phyloP scores from a whole-genome alignment of 2,797 vertebrate species.

The Acanthornis magna region DNA sequence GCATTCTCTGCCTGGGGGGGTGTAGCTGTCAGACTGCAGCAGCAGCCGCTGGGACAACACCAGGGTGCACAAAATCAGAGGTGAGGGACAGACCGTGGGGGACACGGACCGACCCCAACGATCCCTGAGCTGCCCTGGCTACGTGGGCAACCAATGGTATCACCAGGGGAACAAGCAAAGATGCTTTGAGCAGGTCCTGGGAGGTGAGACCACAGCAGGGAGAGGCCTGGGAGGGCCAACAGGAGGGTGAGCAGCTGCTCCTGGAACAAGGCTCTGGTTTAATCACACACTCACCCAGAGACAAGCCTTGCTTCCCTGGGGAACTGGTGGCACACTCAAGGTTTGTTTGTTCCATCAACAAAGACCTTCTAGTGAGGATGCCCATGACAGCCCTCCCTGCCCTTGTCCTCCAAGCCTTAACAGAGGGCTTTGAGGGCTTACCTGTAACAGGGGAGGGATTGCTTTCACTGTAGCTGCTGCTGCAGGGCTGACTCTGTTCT shows the following conservation, averaged over 20 bases:
- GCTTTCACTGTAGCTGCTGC: slow-evolving; percentile 35
- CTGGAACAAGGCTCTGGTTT: neutral
- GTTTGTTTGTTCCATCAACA: neutral
- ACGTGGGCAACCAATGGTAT: neutral
- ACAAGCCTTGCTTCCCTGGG: neutral
- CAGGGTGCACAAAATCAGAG: neutral
- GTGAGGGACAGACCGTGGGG: neutral
- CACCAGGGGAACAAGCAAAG: neutral
- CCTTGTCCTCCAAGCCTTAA: neutral
- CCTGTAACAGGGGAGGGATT: slow-evolving; percentile 75
- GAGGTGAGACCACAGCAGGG: neutral
- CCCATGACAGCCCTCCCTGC: neutral
- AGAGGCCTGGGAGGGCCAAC: neutral
- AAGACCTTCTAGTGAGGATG: neutral
- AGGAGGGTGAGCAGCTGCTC: too few relatives aligned
- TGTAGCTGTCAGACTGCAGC: neutral
- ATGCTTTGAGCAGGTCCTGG: neutral
- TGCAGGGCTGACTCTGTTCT: slow-evolving; percentile 79
- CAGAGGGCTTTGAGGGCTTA: neutral
- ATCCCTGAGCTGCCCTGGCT: too few relatives aligned
- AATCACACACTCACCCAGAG: neutral
- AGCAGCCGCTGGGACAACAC: neutral
- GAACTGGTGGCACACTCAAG: neutral
- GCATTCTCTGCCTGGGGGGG: neutral
- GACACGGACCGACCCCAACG: neutral